Evolutionary conservation across 2,888 invertebrate species (phyloP).

Genomic region (Calliphora vomitoria): DNA sequence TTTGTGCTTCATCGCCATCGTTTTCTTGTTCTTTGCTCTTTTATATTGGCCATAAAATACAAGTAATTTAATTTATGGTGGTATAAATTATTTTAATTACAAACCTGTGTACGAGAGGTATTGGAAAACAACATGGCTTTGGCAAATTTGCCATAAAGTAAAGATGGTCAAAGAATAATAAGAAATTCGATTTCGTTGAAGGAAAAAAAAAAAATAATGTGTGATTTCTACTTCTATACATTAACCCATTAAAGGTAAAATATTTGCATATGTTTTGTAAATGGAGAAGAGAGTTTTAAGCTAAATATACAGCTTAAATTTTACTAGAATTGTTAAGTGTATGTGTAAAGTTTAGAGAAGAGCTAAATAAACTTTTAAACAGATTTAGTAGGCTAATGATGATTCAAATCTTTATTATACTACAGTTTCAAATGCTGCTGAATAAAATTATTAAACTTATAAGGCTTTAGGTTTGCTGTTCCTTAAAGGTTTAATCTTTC

Average conservation of each 20-base stretch:
- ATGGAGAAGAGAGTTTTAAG: too few species aligned
- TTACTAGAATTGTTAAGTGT: too few species aligned
- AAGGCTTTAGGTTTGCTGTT: neutral
- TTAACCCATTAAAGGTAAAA: constrained; percentile 5
- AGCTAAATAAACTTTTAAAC: too few species aligned
- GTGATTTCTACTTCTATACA: too few species aligned
- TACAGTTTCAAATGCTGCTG: too few species aligned
- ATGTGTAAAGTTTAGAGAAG: too few species aligned
- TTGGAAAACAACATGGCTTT: constrained; percentile 11
- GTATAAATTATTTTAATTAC: constrained; percentile 54
- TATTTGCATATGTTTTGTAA: too few species aligned
- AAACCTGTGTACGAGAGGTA: neutral
- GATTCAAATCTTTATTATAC: too few species aligned
- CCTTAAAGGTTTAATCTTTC: too few species aligned
- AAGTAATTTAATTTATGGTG: constrained; percentile 47
- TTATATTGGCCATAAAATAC: constrained; percentile 40
- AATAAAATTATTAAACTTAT: too few species aligned
- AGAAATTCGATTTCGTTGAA: constrained; percentile 6
- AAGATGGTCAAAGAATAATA: neutral
- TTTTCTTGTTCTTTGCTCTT: constrained; percentile 16
- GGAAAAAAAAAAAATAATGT: neutral
- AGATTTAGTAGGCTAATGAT: too few species aligned
- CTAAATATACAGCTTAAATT: too few species aligned
- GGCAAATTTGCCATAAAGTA: neutral
- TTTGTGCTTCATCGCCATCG: constrained; percentile 11